Evolutionary conservation across 2,888 invertebrate species (phyloP).

Genomic region (Rapana venosa): DNA sequence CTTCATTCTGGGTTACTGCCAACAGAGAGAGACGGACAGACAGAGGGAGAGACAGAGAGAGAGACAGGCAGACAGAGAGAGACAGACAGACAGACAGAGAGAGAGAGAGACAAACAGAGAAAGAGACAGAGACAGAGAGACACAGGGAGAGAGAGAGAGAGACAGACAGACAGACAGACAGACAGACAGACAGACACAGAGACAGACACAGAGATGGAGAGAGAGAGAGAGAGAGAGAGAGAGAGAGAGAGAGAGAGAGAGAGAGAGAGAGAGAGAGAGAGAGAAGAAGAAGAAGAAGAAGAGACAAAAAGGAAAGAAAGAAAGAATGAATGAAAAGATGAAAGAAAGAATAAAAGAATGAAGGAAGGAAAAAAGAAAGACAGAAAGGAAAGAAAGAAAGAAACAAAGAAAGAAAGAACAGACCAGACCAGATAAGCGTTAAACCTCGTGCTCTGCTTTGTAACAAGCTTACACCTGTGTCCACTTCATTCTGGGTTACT

Average conservation of each 20-base stretch:
- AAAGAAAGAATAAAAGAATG: background rate
- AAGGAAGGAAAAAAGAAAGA: background rate
- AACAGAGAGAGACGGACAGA: background rate
- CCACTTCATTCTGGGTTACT: no score
- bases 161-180: background rate
- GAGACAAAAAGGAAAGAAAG: background rate
- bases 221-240: slow-evolving; percentile 22
- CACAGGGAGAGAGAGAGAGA: background rate
- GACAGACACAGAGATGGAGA: background rate
- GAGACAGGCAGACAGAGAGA: background rate
- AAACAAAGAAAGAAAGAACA: background rate
- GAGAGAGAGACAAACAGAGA: background rate
- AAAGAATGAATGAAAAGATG: background rate
- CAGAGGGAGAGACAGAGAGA: background rate
- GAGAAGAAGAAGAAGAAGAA: slow-evolving; percentile 21
- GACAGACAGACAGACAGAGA: background rate
- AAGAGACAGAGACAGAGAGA: background rate
- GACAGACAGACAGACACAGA: background rate
- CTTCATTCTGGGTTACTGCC: no score
- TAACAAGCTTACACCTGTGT: no score
- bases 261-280: slow-evolving; percentile 13
- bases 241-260: slow-evolving; percentile 27
- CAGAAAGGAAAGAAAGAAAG: background rate
- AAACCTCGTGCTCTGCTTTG: no score
- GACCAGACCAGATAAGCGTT: background rate